Evolutionary conservation across 1,140 invertebrate species (phyloP).

Genomic region (Aethina tumida): DNA sequence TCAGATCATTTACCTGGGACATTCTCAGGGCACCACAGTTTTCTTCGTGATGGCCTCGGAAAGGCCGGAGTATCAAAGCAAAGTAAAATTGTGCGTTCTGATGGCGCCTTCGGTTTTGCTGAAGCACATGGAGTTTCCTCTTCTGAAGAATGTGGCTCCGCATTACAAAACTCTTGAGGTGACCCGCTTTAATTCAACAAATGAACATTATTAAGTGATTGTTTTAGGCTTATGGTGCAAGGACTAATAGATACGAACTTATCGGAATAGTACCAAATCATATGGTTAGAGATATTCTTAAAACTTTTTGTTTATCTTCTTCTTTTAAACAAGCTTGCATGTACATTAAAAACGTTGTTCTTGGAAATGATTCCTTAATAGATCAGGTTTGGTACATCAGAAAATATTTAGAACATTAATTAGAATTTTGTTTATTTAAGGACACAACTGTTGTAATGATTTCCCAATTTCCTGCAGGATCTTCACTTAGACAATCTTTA

Average conservation of each 20-base stretch:
- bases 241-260: too few species aligned
- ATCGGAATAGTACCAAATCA: too few species aligned
- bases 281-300: too few species aligned
- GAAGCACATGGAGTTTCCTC: constrained; percentile 3
- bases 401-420: background rate
- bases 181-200: constrained; percentile 3
- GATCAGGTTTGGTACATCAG: background rate
- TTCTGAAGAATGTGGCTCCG: background rate
- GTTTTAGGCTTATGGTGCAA: too few species aligned
- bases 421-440: constrained; percentile 4
- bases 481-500: constrained; percentile 3
- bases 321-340: constrained; percentile 3
- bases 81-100: constrained; percentile 41
- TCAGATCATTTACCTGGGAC: constrained; percentile 44
- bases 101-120: constrained; percentile 47
- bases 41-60: constrained; percentile 43
- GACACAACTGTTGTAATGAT: constrained; percentile 4
- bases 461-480: constrained; percentile 3
- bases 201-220: constrained; percentile 6
- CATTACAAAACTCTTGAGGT: constrained; percentile 1
- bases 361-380: constrained; percentile 7
- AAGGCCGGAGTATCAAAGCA: constrained; percentile 42
- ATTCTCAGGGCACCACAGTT: constrained; percentile 47
- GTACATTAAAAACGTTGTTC: constrained; percentile 1
- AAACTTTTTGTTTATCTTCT: background rate